phyloP scores from a whole-genome alignment of 2,797 vertebrate species.

The Aldrovandia affinis region DNA sequence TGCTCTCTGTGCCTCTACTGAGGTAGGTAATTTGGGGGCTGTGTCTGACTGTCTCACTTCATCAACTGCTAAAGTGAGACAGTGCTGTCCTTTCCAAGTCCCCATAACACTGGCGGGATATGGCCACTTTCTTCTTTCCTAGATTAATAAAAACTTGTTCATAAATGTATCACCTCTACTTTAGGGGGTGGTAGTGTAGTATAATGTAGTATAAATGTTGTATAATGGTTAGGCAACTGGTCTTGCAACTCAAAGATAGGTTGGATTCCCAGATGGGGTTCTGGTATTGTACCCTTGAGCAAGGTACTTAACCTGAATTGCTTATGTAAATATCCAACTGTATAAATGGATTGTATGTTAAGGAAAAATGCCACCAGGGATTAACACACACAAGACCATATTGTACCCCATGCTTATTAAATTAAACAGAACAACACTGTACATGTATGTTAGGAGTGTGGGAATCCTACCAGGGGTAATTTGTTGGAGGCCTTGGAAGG shows the following conservation, averaged over 20 bases:
- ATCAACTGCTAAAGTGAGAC: neutral
- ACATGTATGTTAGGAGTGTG: neutral
- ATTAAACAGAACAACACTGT: neutral
- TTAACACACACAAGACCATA: neutral
- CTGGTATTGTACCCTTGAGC: too few relatives aligned
- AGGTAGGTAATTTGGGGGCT: neutral
- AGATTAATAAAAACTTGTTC: neutral
- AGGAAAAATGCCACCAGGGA: too few relatives aligned
- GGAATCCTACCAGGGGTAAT: constrained; percentile 82
- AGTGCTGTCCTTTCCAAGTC: neutral
- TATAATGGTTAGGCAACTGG: too few relatives aligned
- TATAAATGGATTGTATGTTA: too few relatives aligned
- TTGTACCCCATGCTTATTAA: neutral
- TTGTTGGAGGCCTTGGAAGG: constrained; percentile 86
- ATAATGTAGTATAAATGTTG: too few relatives aligned
- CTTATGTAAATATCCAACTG: too few relatives aligned
- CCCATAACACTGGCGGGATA: neutral
- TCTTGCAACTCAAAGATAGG: too few relatives aligned
- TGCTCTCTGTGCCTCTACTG: neutral
- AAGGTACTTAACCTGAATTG: too few relatives aligned
- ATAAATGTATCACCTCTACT: neutral
- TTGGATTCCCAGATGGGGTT: too few relatives aligned
- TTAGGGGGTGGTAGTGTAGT: too few relatives aligned
- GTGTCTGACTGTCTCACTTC: neutral
- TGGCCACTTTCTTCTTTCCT: neutral